Base-by-base conservation (phyloP, 2,797 vertebrate species). In the Sebastes dallii region DNA sequence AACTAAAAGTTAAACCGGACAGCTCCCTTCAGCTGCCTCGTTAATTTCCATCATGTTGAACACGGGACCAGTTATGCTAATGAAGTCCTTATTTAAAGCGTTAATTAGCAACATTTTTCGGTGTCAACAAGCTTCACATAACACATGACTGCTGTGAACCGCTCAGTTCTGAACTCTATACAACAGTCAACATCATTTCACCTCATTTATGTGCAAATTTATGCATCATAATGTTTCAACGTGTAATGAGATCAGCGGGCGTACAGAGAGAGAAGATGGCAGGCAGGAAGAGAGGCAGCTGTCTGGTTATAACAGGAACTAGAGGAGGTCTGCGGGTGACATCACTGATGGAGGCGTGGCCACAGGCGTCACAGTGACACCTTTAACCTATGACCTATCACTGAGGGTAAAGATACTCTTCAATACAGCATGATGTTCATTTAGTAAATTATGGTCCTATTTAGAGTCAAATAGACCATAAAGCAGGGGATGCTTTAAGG, bases 181-280 rank as follows among this genome's bases (percentile, higher is more conserved):
- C 5, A 74, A 60, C 72, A 79, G 80, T 64, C 65, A 1, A 78
- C 77, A 78, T 62, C 39, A 0, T 18, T 18, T 65, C 78, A 24
- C 75, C 62, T 85, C 72, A 73, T 86, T 75, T 16, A 34, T 66
- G 78, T 89, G 89, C 72, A 78, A 78, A 92, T 90, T 10, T 85
- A 88, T 88, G 78, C 83, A 67, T 34, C 60, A 2, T n/a, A 30
- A 81, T 72, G 74, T 74, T 90, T 70, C 73, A 24, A 66, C 58
- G 6, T 59, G 76, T 72, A 74, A 87, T 16, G 54, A 83, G 81
- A 83, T 78, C 75, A 68, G 6, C 1, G 1, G n/a, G 72, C 10
- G 7, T 2, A 1, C 14, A 20, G 54, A 56, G 50, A 12, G 66
- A 73, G 32, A 12, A 39, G 74, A 34, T 3, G 36, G 70, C 70